These are phyloP conservation scores for Neodiprion fabricii DNA, from an alignment of 1,140 invertebrate genomes.

Conservation along the genomic window DNA sequence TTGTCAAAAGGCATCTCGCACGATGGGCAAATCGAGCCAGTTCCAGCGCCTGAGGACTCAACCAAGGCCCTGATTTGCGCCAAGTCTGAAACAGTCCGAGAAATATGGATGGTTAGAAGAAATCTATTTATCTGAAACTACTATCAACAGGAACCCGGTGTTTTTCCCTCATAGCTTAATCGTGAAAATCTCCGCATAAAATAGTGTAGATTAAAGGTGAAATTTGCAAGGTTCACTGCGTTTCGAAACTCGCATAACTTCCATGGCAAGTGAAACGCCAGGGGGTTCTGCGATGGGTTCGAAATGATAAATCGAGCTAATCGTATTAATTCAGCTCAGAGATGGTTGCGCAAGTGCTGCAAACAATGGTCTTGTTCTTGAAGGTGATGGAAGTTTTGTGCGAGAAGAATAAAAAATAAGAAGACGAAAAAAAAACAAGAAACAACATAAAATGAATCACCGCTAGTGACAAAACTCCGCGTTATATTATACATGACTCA, in stretches of 20 bases:
- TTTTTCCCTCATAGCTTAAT: no score
- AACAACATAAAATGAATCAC: background rate
- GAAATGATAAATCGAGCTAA: background rate
- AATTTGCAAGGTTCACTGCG: no score
- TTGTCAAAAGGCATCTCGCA: conserved; percentile 94
- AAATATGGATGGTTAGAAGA: conserved; percentile 14
- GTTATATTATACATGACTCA: no score
- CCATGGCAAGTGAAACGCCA: no score
- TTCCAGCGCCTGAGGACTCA: conserved; percentile 69
- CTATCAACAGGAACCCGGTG: background rate
- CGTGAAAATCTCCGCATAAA: no score
- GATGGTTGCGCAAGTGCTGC: background rate
- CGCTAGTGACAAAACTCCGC: no score
- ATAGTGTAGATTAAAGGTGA: no score
- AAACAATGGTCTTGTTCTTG: no score
- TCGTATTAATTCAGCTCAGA: background rate
- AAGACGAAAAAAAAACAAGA: background rate
- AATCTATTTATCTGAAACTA: conserved; percentile 17
- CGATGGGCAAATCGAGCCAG: conserved; percentile 75
- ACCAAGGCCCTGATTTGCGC: conserved; percentile 72
- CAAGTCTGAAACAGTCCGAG: conserved; percentile 68
- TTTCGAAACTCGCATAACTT: no score
- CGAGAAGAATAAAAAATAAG: background rate
- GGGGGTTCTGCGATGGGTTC: background rate
- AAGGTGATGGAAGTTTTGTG: background rate